A percentile compares a stretch with the other conserved stretches of the same genome.
These are phyloP conservation scores for Aethina tumida DNA, from an alignment of 1,140 invertebrate species.

Conservation along the genomic window DNA sequence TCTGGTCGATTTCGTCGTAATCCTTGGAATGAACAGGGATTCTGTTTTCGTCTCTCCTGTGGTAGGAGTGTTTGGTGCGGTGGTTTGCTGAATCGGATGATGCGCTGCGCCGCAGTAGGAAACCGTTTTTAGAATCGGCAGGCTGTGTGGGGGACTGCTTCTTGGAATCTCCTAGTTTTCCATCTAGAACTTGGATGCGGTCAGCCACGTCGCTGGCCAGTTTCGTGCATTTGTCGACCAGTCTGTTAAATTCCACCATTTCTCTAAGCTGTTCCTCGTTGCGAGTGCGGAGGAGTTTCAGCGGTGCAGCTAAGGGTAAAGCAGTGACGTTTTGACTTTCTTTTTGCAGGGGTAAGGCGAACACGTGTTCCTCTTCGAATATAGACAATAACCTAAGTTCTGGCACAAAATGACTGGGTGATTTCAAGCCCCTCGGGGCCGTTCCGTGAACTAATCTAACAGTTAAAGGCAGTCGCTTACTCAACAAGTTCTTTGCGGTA, in stretches of 20 bases:
- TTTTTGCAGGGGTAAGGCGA: slow-evolving; percentile 72
- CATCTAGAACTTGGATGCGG: slow-evolving; percentile 68
- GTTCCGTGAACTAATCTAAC: slow-evolving; percentile 83
- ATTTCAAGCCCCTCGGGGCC: slow-evolving; percentile 67
- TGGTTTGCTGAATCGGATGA: slow-evolving; percentile 60
- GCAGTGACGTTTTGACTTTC: slow-evolving; percentile 67
- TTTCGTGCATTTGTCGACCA: slow-evolving; percentile 69
- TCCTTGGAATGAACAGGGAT: slow-evolving; percentile 59
- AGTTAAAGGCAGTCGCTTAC: slow-evolving; percentile 80
- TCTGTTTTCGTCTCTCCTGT: slow-evolving; percentile 41
- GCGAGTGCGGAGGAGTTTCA: slow-evolving; percentile 74
- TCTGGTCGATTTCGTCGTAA: slow-evolving; percentile 93
- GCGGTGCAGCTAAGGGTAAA: slow-evolving; percentile 71
- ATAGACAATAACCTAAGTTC: slow-evolving; percentile 69
- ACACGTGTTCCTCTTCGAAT: slow-evolving; percentile 77
- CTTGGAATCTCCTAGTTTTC: slow-evolving; percentile 57
- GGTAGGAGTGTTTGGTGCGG: slow-evolving; percentile 35
- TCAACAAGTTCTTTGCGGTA: slow-evolving; percentile 73
- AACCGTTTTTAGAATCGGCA: slow-evolving; percentile 44
- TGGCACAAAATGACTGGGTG: slow-evolving; percentile 67
- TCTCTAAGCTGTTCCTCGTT: slow-evolving; percentile 74
- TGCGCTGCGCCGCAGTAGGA: slow-evolving; percentile 57
- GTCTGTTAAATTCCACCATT: slow-evolving; percentile 68
- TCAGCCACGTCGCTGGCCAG: slow-evolving; percentile 75
- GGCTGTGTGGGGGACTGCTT: slow-evolving; percentile 40